Evolutionary conservation across 2,113 vertebrate species (phyloP).

Genomic region (Sebastes fasciatus): DNA sequence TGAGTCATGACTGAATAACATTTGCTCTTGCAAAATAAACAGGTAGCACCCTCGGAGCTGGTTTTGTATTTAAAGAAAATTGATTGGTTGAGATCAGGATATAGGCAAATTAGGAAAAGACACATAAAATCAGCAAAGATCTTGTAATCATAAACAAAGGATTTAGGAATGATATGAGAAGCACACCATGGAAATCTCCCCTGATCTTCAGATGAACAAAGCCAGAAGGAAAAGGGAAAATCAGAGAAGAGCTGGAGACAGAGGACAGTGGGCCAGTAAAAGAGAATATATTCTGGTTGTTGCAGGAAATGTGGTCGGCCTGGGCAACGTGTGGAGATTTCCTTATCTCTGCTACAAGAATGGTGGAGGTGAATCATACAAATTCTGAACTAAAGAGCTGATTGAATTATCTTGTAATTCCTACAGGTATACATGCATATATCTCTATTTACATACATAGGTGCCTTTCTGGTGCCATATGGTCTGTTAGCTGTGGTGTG

Average conservation of each 20-base stretch:
- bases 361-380: conserved; percentile 34
- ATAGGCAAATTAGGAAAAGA: no score
- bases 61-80: no score
- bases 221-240: neutral
- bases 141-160: no score
- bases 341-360: conserved; percentile 59
- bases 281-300: conserved; percentile 44
- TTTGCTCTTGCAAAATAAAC: no score
- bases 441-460: neutral
- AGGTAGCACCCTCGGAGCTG: no score
- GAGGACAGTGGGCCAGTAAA: conserved; percentile 51
- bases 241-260: neutral
- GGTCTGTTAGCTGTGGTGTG: neutral
- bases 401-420: neutral
- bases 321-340: conserved; percentile 56
- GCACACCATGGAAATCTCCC: neutral
- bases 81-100: no score
- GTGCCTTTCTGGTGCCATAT: conserved; percentile 7
- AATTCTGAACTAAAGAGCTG: neutral
- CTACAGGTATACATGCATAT: neutral
- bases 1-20: no score
- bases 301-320: conserved; percentile 34
- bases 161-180: neutral
- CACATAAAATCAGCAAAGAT: no score
- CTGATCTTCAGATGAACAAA: neutral